Evolutionary conservation across 2,113 vertebrate species (phyloP).

Genomic region (Dolichallabes microphthalmus): DNA sequence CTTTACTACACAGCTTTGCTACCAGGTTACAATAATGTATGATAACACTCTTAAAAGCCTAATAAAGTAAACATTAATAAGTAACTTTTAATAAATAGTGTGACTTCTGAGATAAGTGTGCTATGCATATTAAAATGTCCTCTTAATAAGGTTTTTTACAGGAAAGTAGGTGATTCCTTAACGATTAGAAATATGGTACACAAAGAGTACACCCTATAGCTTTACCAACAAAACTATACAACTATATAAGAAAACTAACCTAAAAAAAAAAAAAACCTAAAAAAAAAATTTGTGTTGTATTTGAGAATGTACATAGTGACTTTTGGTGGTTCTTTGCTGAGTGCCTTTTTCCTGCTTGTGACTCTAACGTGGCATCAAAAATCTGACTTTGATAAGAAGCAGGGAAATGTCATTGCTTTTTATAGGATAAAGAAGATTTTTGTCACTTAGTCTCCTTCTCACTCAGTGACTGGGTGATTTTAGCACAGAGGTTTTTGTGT

Average conservation of each 20-base stretch:
- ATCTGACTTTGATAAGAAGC: not conserved
- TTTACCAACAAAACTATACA: not conserved
- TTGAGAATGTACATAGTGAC: not conserved
- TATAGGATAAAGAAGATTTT: not conserved
- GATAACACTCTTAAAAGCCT: not conserved
- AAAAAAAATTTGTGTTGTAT: not conserved
- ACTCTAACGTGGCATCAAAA: not conserved
- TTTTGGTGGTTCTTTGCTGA: not conserved
- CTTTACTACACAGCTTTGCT: not conserved
- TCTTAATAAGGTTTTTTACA: not conserved
- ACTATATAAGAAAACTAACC: not conserved
- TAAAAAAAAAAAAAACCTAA: too few relatives aligned
- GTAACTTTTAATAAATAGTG: not conserved
- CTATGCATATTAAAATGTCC: not conserved
- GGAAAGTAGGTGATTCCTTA: not conserved
- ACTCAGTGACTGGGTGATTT: not conserved
- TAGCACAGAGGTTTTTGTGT: not conserved
- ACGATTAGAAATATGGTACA: not conserved
- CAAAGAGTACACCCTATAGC: not conserved
- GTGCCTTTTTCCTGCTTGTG: not conserved
- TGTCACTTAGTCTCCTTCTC: not conserved
- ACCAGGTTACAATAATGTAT: not conserved
- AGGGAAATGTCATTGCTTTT: not conserved
- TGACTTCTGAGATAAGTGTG: not conserved
- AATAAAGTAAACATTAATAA: not conserved